Evolutionary conservation across 1,140 invertebrate species (phyloP).

Genomic region (Euura saliciscinereae): DNA sequence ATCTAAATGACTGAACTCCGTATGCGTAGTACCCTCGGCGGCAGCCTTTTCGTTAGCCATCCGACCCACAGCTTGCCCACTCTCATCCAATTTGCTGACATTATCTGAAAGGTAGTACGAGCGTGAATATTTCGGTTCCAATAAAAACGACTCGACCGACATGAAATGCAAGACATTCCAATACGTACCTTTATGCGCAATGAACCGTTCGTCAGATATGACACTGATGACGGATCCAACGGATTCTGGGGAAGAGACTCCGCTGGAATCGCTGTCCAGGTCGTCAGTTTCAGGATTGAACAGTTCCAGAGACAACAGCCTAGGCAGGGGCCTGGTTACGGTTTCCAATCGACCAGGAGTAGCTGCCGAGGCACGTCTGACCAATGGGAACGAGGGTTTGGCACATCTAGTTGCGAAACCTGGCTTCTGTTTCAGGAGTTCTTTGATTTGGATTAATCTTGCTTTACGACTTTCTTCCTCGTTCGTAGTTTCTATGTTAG

Average conservation of each 20-base stretch:
- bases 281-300: slow-evolving; percentile 92
- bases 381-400: slow-evolving; percentile 63
- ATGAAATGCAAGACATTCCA: not conserved
- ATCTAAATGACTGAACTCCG: slow-evolving; percentile 4
- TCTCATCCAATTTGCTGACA: slow-evolving; percentile 16
- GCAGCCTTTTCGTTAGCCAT: not conserved
- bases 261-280: slow-evolving; percentile 86
- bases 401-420: slow-evolving; percentile 53
- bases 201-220: slow-evolving; percentile 50
- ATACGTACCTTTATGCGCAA: slow-evolving; percentile 27
- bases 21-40: not conserved
- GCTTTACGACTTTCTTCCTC: slow-evolving; percentile 61
- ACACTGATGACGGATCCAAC: slow-evolving; percentile 83
- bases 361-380: slow-evolving; percentile 63
- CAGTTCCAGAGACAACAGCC: slow-evolving; percentile 78
- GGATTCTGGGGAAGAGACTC: slow-evolving; percentile 85
- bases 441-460: slow-evolving; percentile 71
- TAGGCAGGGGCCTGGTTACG: slow-evolving; percentile 66
- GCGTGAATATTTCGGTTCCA: not conserved
- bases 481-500: slow-evolving; percentile 21
- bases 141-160: not conserved
- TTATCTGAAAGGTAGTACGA: slow-evolving; percentile 19
- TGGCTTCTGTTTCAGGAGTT: slow-evolving; percentile 68
- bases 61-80: not conserved
- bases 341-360: slow-evolving; percentile 58